Conservation (phyloP, 2,113 vertebrate genomes). For the Rhynchomys soricoides region DNA sequence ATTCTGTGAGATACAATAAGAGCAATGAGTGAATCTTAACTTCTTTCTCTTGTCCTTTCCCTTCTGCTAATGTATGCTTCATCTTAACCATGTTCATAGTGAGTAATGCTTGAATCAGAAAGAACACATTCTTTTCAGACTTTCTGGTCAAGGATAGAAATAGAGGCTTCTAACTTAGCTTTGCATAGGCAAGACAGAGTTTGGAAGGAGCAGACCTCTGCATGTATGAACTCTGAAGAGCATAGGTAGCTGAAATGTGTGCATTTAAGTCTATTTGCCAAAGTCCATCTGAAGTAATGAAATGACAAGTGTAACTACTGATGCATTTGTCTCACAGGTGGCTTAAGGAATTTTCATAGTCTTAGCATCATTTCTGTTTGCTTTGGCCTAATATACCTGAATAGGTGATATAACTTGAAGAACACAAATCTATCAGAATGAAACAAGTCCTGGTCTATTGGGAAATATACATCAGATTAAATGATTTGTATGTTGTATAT, state of each 20-base stretch:
- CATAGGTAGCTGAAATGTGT: conserved; percentile 72
- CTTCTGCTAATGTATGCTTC: conserved; percentile 42
- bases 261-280: conserved; percentile 25
- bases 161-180: conserved; percentile 68
- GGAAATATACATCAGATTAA: neutral
- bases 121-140: conserved; percentile 56
- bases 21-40: conserved; percentile 65
- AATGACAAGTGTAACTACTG: neutral
- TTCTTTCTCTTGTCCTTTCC: conserved; percentile 63
- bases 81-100: conserved; percentile 60
- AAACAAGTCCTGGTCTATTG: neutral
- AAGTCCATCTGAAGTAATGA: neutral
- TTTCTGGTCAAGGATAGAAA: conserved; percentile 68
- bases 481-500: neutral
- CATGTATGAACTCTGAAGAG: conserved; percentile 68
- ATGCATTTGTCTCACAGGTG: neutral
- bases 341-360: neutral
- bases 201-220: conserved; percentile 53
- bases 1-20: conserved; percentile 43
- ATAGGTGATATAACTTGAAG: neutral
- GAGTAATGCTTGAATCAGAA: conserved; percentile 55
- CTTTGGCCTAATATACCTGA: neutral
- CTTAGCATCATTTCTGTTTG: neutral
- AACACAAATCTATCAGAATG: neutral
- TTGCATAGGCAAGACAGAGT: conserved; percentile 51